These are phyloP conservation scores for Drosophila ezoana DNA, from an alignment of 2,888 invertebrate genomes.

Conservation along the genomic window DNA sequence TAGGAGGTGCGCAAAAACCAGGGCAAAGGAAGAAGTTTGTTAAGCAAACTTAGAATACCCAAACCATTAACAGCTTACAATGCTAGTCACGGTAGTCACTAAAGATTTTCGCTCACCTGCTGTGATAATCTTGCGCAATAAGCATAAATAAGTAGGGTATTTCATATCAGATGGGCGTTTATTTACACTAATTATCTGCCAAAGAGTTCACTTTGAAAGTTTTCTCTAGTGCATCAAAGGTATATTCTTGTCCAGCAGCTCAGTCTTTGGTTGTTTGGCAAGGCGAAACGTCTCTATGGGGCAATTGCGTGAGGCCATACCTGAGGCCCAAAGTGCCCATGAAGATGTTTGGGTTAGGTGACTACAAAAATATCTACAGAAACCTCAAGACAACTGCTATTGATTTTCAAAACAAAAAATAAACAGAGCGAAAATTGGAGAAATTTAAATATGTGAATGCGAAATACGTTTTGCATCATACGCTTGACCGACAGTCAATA, in stretches of 20 bases:
- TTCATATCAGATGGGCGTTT: slow-evolving; percentile 4
- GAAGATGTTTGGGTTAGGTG: neutral
- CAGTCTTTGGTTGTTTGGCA: neutral
- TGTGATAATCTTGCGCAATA: slow-evolving; percentile 45
- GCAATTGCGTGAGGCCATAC: neutral
- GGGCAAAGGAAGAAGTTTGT: neutral
- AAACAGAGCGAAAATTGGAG: neutral
- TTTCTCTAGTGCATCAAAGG: neutral
- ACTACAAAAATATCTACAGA: neutral
- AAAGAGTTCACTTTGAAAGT: slow-evolving; percentile 13
- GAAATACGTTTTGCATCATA: slow-evolving; percentile 59
- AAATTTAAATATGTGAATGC: slow-evolving; percentile 54
- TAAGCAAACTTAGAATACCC: slow-evolving; percentile 5
- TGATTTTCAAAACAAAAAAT: slow-evolving; percentile 4
- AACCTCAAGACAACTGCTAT: slow-evolving; percentile 19
- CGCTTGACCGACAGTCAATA: slow-evolving; percentile 71
- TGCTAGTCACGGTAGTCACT: neutral
- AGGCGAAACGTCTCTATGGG: neutral
- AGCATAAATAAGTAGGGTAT: slow-evolving; percentile 28
- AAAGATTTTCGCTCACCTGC: slow-evolving; percentile 37
- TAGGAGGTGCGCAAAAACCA: neutral
- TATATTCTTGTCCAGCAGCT: neutral
- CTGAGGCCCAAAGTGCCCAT: neutral
- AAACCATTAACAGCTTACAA: slow-evolving; percentile 4
- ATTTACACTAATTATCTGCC: slow-evolving; percentile 20